Evolutionary conservation across 2,888 invertebrate genomes (phyloP), one percentile per base, ranked within the genome.

Genomic region (Podabrus alpinus): DNA sequence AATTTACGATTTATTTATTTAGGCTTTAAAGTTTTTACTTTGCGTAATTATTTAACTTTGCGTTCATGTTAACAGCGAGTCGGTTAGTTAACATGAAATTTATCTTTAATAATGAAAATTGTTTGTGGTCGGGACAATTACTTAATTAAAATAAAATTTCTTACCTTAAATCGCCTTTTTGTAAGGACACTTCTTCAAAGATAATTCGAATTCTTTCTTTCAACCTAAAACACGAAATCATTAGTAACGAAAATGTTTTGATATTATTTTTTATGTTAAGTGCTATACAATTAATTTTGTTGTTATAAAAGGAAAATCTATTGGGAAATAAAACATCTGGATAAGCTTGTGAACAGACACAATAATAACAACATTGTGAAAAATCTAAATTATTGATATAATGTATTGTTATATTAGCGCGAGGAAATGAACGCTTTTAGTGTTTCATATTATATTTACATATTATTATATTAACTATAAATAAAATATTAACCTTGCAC

Each of bases 101-200:
- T n/a, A 64, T 64, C 19, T 64, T 15, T 19, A 64, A 21, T 11
- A 19, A 64, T n/a, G 19, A 21, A 64, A 61, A 16, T 61, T 17
- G 16, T 61, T 61, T 61, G 45, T n/a, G 45, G n/a, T 7, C 17
- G 61, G 16, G 17, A 16, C 9, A 16, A 61, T 61, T 61, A 61
- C 13, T 64, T 64, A 64, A 19, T 17, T 64, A 64, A 64, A 64
- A 64, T 64, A 64, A 3, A 16, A 7, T n/a, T 29, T 70, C 88
- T 88, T 85, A 94, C 94, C 94, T 95, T 80, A 93, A 88, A 84
- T 94, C 94, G 74, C 94, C 94, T 86, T 93, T 93, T 86, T 94
- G 93, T 79, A 95, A 89, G 71, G 92, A 90, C 80, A 94, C 90
- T 88, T 95, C 94, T 87, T 95, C 95, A 84, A 97, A 95, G 15